Percentiles rank a stretch among this genome's conserved stretches.
Evolutionary conservation across 2,797 vertebrate genomes (phyloP).

Genomic region (Notoglanidium macrostoma): DNA sequence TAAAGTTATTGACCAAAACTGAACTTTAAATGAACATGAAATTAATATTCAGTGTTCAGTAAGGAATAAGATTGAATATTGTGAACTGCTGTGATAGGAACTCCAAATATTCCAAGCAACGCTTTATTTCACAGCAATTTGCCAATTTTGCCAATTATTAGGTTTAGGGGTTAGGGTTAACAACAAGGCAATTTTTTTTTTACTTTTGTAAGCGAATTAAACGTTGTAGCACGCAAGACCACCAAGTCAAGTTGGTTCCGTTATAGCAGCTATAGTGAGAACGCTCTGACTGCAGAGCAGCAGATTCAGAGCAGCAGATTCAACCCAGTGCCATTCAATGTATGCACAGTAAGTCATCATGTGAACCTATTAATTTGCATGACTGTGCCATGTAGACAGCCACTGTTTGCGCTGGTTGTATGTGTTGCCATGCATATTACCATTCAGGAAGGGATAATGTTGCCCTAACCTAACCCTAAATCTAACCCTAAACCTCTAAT

Average conservation of each 20-base stretch:
- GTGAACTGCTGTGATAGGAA: background rate
- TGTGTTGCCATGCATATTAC: no score
- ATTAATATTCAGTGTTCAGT: background rate
- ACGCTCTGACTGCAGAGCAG: no score
- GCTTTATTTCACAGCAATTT: background rate
- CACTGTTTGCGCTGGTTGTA: no score
- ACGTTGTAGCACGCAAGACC: background rate
- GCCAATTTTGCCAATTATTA: background rate
- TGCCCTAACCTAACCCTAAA: no score
- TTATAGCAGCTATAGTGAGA: background rate
- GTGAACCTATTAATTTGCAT: no score
- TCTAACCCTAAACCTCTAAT: no score
- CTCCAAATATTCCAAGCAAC: background rate
- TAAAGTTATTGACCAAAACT: background rate
- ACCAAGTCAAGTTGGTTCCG: background rate
- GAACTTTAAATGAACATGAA: background rate
- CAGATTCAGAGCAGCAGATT: no score
- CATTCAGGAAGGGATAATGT: no score
- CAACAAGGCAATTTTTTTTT: background rate
- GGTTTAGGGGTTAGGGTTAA: background rate
- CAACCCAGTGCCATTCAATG: no score
- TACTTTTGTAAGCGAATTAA: background rate
- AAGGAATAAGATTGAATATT: background rate
- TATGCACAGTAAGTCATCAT: no score
- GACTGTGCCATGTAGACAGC: no score